Evolutionary conservation across 2,888 invertebrate genomes (phyloP).

Genomic region (Timema podura): DNA sequence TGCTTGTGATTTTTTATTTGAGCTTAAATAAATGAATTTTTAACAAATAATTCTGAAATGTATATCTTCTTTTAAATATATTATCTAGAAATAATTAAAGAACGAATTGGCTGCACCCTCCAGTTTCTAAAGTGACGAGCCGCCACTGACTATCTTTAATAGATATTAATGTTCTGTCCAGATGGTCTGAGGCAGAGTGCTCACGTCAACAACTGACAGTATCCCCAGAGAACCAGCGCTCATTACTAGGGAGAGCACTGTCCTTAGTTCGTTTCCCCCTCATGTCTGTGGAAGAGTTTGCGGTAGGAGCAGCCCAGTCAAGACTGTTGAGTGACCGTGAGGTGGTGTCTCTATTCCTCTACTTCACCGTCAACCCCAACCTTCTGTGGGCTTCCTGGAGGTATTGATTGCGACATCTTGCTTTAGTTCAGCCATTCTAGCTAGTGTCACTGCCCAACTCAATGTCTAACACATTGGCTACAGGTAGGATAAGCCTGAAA

Average conservation of each 20-base stretch:
- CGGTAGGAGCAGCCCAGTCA: constrained; percentile 69
- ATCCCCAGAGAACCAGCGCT: constrained; percentile 63
- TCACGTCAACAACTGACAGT: constrained; percentile 59
- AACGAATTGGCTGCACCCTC: too few relatives aligned
- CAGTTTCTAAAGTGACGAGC: not conserved
- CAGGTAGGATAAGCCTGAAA: too few relatives aligned
- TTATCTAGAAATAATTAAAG: too few relatives aligned
- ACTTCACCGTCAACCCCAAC: constrained; percentile 68
- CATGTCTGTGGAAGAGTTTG: constrained; percentile 84
- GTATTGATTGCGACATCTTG: constrained; percentile 50
- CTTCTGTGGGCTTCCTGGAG: constrained; percentile 64
- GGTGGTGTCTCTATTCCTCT: constrained; percentile 66
- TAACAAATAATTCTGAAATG: too few relatives aligned
- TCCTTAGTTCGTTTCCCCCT: constrained; percentile 73
- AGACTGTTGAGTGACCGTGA: constrained; percentile 72
- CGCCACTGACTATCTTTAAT: not conserved
- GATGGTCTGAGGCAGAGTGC: constrained; percentile 75
- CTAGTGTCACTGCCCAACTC: too few relatives aligned
- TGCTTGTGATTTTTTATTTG: too few relatives aligned
- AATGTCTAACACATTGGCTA: too few relatives aligned
- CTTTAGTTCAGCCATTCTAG: too few relatives aligned
- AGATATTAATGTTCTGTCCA: constrained; percentile 33
- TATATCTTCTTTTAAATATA: too few relatives aligned
- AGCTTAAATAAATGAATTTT: too few relatives aligned
- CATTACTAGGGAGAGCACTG: constrained; percentile 65